A percentile compares a stretch with the other conserved stretches of the same genome.
Conservation (phyloP, 2,113 vertebrate species). For the Rhinopomastus cyanomelas region DNA sequence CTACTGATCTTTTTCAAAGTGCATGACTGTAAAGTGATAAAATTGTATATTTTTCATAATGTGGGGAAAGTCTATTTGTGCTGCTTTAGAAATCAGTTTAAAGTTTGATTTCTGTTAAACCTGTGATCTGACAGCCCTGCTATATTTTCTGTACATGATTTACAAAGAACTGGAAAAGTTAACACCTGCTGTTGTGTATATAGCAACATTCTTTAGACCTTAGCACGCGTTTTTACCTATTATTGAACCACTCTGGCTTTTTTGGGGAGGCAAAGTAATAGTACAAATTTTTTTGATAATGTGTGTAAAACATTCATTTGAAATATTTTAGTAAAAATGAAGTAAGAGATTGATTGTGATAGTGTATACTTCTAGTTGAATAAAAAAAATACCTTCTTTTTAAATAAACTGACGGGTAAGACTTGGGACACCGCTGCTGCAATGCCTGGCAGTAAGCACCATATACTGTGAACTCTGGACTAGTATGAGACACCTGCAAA, state of each 20-base stretch:
- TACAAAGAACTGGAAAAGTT: slow-evolving; percentile 47
- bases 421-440: background rate
- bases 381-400: slow-evolving; percentile 75
- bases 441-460: background rate
- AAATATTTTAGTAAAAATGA: slow-evolving; percentile 84
- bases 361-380: slow-evolving; percentile 80
- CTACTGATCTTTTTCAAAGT: slow-evolving; percentile 77
- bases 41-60: slow-evolving; percentile 78
- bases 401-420: slow-evolving; percentile 52
- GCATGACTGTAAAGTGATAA: slow-evolving; percentile 74
- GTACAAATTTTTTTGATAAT: slow-evolving; percentile 79
- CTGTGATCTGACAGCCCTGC: slow-evolving; percentile 59
- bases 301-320: slow-evolving; percentile 80
- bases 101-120: slow-evolving; percentile 66
- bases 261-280: slow-evolving; percentile 53
- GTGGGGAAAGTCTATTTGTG: slow-evolving; percentile 68
- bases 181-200: slow-evolving; percentile 60
- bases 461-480: background rate
- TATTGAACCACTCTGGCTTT: slow-evolving; percentile 72
- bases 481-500: background rate
- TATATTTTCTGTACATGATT: slow-evolving; percentile 56
- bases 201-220: slow-evolving; percentile 63
- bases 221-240: slow-evolving; percentile 70
- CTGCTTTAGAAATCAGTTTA: slow-evolving; percentile 73
- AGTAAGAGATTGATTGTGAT: slow-evolving; percentile 77